phyloP scores from a whole-genome alignment of 2,113 vertebrate species.

The Asarcornis scutulata region DNA sequence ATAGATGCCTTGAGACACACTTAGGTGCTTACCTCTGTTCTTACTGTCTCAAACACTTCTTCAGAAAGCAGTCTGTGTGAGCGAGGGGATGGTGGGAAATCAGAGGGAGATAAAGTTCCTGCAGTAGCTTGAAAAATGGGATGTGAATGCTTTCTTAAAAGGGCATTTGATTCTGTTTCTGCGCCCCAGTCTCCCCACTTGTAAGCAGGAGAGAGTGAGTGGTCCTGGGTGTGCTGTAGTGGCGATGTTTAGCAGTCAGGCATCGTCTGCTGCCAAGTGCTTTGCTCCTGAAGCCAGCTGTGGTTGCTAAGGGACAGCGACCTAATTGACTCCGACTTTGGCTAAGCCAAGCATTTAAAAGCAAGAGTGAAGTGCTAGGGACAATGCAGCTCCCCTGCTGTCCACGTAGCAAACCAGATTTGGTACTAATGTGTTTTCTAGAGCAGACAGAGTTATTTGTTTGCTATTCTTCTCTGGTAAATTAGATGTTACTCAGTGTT shows the following conservation, averaged over 20 bases:
- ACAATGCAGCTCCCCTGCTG: neutral
- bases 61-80: neutral
- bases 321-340: slow-evolving; percentile 37
- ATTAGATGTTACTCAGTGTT: slow-evolving; percentile 5
- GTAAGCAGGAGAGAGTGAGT: neutral
- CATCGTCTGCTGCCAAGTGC: slow-evolving; percentile 5
- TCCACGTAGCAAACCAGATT: neutral
- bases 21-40: neutral
- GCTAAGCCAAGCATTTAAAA: slow-evolving; percentile 20
- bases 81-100: neutral
- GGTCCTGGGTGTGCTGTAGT: neutral
- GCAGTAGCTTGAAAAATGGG: neutral
- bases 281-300: neutral
- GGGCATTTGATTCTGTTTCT: neutral
- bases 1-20: neutral
- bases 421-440: slow-evolving; percentile 20
- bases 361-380: neutral
- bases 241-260: neutral
- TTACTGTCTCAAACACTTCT: neutral
- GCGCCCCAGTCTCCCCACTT: neutral
- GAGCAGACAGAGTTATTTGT: slow-evolving; percentile 12
- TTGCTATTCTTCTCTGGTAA: slow-evolving; percentile 20
- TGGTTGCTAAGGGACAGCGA: slow-evolving; percentile 48
- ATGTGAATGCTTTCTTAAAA: neutral
- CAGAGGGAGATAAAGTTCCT: neutral